phyloP scores from a whole-genome alignment of 2,797 vertebrate species.

The Tarsius wallacei region DNA sequence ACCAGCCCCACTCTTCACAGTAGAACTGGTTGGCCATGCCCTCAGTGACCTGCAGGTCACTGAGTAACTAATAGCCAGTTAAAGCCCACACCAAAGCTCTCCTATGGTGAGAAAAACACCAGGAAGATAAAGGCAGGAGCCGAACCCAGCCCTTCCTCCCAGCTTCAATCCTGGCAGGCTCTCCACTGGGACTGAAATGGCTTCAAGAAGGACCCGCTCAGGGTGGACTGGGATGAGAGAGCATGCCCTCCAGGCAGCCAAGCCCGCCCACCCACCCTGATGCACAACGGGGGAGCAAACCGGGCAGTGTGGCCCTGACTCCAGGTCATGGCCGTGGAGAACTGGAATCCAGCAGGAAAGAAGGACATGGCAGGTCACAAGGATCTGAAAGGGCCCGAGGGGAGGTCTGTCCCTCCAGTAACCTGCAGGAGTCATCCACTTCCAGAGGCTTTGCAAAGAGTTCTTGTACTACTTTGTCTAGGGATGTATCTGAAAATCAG shows the following conservation, averaged over 20 bases:
- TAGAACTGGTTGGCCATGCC: neutral
- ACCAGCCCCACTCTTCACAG: neutral
- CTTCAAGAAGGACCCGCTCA: neutral
- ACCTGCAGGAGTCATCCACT: neutral
- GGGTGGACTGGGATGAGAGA: too few relatives aligned
- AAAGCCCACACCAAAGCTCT: neutral
- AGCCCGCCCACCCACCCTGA: neutral
- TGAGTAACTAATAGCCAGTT: neutral
- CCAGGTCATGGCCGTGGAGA: neutral
- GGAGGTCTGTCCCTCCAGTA: neutral
- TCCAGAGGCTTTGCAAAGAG: neutral
- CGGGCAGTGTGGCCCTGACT: neutral
- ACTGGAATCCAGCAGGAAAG: neutral
- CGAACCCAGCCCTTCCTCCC: neutral
- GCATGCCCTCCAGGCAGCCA: neutral
- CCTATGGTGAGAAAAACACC: neutral
- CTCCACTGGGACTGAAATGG: neutral
- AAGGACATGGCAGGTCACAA: fast-evolving
- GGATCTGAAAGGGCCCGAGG: neutral
- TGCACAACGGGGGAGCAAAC: neutral
- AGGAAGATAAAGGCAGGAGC: neutral
- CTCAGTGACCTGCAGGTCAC: neutral
- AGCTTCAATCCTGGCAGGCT: neutral
- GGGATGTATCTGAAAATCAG: neutral
- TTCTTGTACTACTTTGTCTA: neutral